Base-by-base conservation (phyloP, 2,113 vertebrate genomes). In the Pterocles gutturalis region DNA sequence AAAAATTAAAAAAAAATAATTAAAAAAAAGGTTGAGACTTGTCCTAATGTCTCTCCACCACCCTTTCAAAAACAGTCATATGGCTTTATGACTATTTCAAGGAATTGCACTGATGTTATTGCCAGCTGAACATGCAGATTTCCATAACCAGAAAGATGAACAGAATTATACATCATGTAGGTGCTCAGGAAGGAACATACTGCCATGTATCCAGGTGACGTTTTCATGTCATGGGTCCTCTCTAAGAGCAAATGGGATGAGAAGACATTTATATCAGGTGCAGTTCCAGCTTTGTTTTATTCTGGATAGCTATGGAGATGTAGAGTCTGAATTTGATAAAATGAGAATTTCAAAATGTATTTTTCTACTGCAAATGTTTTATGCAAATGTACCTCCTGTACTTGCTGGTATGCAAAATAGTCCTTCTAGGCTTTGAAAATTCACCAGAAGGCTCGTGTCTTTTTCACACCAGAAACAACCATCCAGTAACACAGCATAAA, bases 381-480 rank as follows among this genome's bases (percentile, higher is more conserved):
- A 90, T 94, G 95, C 67, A 96, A 94, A 96, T 96, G 28, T 66
- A 93, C 78, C 71, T 83, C 82, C 87, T 96, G 71, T 83, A 67
- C 75, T 96, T 83, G 83, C 66, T 80, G 62, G 62, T 83, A 70
- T 58, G 58, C 18, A 19, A 93, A 90, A 94, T 60, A 82, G 53
- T 64, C 58, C 55, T 89, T 83, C 65, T 62, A 60, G 70, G 54
- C 55, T 67, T 90, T 67, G 61, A 90, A 93, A 92, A 87, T 89
- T 94, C 73, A 75, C 64, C 71, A 95, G 87, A 91, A 96, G 60
- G 80, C 55, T 49, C 88, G 61, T 60, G 34, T 62, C 83, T 93
- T 89, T 81, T 92, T 96, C 91, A 93, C 73, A 89, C 57, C 49
- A 93, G 94, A 90, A 94, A 60, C 64, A 78, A 43, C 60, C 60